These are phyloP conservation scores for Habrosyne pyritoides DNA, from an alignment of 2,888 invertebrate species.

Conservation along the genomic window DNA sequence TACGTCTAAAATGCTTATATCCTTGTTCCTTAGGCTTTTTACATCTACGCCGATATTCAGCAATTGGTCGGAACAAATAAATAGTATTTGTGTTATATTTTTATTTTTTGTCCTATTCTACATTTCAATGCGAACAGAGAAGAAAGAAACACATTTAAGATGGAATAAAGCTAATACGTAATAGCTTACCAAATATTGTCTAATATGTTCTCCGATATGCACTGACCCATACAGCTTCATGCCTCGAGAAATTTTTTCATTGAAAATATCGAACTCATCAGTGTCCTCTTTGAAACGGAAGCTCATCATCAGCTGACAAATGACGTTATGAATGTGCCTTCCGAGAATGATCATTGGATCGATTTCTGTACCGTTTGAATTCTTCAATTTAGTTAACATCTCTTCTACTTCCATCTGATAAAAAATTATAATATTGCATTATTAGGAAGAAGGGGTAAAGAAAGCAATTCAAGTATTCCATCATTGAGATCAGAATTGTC, in stretches of 20 bases:
- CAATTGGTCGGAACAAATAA: no score
- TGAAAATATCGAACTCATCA: conserved; percentile 87
- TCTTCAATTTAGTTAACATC: conserved; percentile 71
- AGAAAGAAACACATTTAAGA: no score
- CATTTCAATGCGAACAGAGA: no score
- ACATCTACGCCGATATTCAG: neutral
- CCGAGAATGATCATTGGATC: conserved; percentile 87
- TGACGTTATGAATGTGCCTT: conserved; percentile 92
- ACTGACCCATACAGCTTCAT: conserved; percentile 91
- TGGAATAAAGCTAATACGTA: neutral
- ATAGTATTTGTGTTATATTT: no score
- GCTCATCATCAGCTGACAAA: conserved; percentile 92
- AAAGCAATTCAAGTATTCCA: no score
- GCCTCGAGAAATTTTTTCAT: conserved; percentile 90
- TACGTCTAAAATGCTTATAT: neutral
- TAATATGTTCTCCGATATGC: conserved; percentile 89
- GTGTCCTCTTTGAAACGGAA: conserved; percentile 89
- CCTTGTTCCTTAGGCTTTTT: neutral
- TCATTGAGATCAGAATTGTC: no score
- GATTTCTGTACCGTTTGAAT: conserved; percentile 63
- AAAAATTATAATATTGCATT: conserved; percentile 8
- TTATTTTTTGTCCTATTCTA: no score
- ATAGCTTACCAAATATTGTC: conserved; percentile 82
- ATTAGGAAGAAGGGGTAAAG: no score
- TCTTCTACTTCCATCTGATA: conserved; percentile 87